These are phyloP conservation scores for Saccostrea echinata DNA, from an alignment of 1,140 invertebrate genomes.

Conservation along the genomic window DNA sequence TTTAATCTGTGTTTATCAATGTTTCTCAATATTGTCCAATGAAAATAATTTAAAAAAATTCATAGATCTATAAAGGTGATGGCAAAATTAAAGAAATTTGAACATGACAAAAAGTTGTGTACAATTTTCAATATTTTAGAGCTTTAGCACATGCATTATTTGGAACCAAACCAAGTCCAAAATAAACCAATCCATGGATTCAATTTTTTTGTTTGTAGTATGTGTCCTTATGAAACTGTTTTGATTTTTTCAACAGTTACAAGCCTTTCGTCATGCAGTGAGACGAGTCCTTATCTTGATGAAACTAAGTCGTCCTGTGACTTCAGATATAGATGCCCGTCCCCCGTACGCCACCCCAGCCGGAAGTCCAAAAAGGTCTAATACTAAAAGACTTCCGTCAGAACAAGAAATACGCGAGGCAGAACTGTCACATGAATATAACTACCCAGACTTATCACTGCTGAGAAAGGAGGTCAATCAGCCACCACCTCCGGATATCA, in stretches of 20 bases:
- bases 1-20: too few species aligned
- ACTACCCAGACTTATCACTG: not conserved
- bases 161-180: too few species aligned
- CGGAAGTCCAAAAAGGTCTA: not conserved
- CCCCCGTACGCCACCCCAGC: not conserved
- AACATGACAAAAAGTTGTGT: too few species aligned
- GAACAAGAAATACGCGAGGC: not conserved
- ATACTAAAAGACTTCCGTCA: not conserved
- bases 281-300: not conserved
- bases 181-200: too few species aligned
- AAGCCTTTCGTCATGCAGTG: not conserved
- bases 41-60: too few species aligned
- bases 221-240: not conserved
- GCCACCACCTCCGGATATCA: not conserved
- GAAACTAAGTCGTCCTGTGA: slow-evolving; percentile 1
- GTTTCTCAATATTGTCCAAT: too few species aligned
- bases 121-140: too few species aligned
- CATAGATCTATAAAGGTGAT: too few species aligned
- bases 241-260: not conserved
- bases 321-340: not conserved
- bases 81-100: too few species aligned
- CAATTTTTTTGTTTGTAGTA: too few species aligned
- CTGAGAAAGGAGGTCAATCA: not conserved
- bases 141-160: not conserved
- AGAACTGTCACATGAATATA: not conserved